phyloP scores from a whole-genome alignment of 2,797 vertebrate genomes.

The Adrianichthys oophorus region DNA sequence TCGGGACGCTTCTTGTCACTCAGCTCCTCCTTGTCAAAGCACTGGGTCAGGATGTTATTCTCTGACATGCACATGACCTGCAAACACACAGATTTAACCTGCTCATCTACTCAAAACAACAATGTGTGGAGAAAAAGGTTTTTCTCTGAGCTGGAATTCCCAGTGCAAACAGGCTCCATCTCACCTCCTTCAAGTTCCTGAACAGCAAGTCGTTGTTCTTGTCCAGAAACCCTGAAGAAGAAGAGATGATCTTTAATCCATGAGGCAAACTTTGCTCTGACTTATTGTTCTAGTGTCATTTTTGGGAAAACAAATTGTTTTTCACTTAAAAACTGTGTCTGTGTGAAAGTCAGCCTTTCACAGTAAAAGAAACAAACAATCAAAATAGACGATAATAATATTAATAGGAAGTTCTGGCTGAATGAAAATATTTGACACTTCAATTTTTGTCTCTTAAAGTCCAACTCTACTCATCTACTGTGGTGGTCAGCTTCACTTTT shows the following conservation, averaged over 20 bases:
- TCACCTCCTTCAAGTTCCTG: constrained; percentile 97
- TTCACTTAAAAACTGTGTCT: no score
- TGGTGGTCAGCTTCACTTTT: no score
- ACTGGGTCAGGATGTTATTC: constrained; percentile 92
- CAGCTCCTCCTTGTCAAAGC: constrained; percentile 90
- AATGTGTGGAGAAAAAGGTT: background rate
- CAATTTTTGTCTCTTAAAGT: no score
- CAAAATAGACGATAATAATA: no score
- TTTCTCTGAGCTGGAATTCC: background rate
- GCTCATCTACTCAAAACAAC: background rate
- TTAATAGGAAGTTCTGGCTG: no score
- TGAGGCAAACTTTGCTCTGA: no score
- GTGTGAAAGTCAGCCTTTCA: no score
- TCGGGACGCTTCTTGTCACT: constrained; percentile 96
- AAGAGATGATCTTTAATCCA: constrained; percentile 3
- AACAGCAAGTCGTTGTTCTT: constrained; percentile 99
- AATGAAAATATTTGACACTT: no score
- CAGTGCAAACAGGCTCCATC: constrained; percentile 18
- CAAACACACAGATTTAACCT: constrained; percentile 20
- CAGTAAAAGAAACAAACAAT: no score
- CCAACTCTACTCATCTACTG: no score
- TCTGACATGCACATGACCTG: constrained; percentile 95
- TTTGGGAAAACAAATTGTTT: no score
- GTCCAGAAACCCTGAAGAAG: constrained; percentile 90
- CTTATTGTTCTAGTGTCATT: no score